Evolutionary conservation across 2,113 vertebrate species (phyloP), one percentile per base, ranked within the genome.

Genomic region (Azemiops feae): DNA sequence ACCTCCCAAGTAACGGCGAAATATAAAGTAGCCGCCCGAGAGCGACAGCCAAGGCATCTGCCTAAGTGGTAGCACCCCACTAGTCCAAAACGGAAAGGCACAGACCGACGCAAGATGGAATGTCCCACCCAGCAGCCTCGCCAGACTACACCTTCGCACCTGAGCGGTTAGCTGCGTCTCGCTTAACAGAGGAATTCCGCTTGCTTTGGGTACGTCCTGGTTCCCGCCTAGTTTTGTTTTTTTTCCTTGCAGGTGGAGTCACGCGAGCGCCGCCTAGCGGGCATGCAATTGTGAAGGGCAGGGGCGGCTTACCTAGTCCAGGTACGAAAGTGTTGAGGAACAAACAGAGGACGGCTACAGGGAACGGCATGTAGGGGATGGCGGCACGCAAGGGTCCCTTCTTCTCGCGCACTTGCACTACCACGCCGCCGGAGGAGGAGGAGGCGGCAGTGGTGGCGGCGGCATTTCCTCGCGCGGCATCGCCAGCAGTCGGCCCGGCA

Each of bases 291-390:
- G 27, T 1, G 20, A 23, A 47, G 47, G 52, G 52, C 30, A 8
- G 43, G n/a, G 10, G 27, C 57, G 47, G 12, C 99, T 99, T 97
- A 99, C 99, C 99, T 88, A 99, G 96, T 95, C 99, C 99, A 30
- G 99, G 99, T 96, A 99, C 98, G 97, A 99, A 99, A 93, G 99
- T 99, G 98, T 99, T 99, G 96, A 99, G 98, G 96, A 99, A 99
- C 92, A 99, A 97, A 96, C 99, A 99, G 97, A 99, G 97, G 95
- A 99, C 99, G 4, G 99, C 99, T 96, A 99, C 97, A 3, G 98
- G 99, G 96, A 99, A 99, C 22, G 99, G 99, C 99, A 99, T 99
- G 95, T 98, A 99, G 92, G 99, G 99, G 97, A 99, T 99, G 39
- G 99, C 99, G 25, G 99, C 99, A 57, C 99, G 98, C 92, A 99